Evolutionary conservation across 2,113 vertebrate species (phyloP), one percentile per base, ranked within the genome.

Genomic region (Cricetomys ansorgei): DNA sequence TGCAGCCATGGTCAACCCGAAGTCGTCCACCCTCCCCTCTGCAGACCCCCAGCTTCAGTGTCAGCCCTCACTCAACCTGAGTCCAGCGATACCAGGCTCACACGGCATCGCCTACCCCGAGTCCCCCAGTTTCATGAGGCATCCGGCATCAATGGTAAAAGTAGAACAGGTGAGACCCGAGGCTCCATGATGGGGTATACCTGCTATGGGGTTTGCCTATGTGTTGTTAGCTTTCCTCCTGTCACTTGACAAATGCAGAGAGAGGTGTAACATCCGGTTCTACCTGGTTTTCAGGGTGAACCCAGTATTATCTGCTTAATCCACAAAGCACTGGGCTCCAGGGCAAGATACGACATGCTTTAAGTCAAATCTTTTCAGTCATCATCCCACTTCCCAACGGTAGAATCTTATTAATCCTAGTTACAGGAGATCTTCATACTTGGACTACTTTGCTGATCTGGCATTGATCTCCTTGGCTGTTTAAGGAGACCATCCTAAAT

Each of bases 91-190:
- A 1, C 80, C 98, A 37, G 62, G 97, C 7, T 80, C 98, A 10
- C 92, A 96, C 12, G 29, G 37, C 27, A 2, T 95, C 40, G 1
- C 97, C 83, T 98, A 98, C 70, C 93, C 98, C 1, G 98, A 98
- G 17, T 98, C 99, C 8, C 98, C 99, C 0, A 0, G 96, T 2
- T 98, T 97, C 3, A 23, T 96, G 45, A 97, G 97, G 7, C 98
- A 98, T 12, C 98, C 94, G 0, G 92, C 97, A 40, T 96, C 98
- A 9, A 83, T 97, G 59, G 83, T 98, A 72, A 98, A 98, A 91
- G 84, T 97, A 80, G 97, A 98, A 15, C 98, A 99, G 99, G 99
- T 99, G 83, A 98, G 98, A 15, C 76, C 27, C 62, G 23, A 8
- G 25, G 6, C 2, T 5, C 34, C 69, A 2, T 4, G 8, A 77